Conservation (phyloP, 1,140 invertebrate genomes). For the Trinorchestia longiramus region DNA sequence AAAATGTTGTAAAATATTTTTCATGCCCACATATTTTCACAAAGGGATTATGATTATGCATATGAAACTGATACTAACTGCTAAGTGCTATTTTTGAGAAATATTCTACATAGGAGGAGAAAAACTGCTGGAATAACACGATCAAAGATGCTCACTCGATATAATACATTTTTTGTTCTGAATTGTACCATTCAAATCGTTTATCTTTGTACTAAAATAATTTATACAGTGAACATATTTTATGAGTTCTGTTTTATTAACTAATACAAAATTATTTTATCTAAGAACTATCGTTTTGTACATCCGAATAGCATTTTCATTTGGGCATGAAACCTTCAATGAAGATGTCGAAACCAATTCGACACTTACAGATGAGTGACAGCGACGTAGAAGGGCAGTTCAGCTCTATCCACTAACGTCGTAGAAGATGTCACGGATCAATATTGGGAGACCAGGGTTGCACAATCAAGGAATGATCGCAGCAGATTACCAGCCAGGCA, state of each 20-base stretch:
- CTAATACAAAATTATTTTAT: neutral
- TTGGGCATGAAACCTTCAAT: neutral
- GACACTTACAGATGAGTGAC: neutral
- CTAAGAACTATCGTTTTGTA: neutral
- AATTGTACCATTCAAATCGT: no score
- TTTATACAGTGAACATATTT: no score
- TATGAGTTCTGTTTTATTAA: neutral
- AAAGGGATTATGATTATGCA: no score
- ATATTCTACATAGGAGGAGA: no score
- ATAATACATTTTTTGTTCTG: no score
- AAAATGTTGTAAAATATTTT: no score
- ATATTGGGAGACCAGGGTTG: neutral
- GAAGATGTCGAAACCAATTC: neutral
- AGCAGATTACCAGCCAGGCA: neutral
- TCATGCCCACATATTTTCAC: no score
- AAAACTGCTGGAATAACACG: no score
- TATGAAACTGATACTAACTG: no score
- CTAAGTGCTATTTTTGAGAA: no score
- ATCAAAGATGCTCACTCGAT: no score
- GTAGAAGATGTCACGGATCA: neutral
- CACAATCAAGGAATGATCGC: slow-evolving; percentile 1
- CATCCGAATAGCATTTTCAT: neutral
- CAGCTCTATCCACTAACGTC: neutral
- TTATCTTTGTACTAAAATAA: no score
- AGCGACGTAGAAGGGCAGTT: neutral